phyloP scores from a whole-genome alignment of 2,113 vertebrate species.

The cattle (Bos taurus) region ARS-UCD2.0 NC_037328.1:65608501-65609000 shows the following conservation, averaged over 20 bases:
- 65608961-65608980: slow-evolving; percentile 96
- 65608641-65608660: background rate
- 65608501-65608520: slow-evolving; percentile 71
- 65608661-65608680: background rate
- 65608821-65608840: slow-evolving; percentile 96
- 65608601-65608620: slow-evolving; percentile 30
- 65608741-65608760: slow-evolving; percentile 64
- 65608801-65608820: slow-evolving; percentile 98
- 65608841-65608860: slow-evolving; percentile 87
- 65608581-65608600: slow-evolving; percentile 63
- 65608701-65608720: slow-evolving; percentile 71
- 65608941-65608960: slow-evolving; percentile 92
- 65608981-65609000: slow-evolving; percentile 87
- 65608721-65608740: slow-evolving; percentile 60
- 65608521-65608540: slow-evolving; percentile 65
- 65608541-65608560: slow-evolving; percentile 49
- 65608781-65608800: slow-evolving; percentile 89
- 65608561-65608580: slow-evolving; percentile 37
- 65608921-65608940: slow-evolving; percentile 89
- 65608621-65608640: slow-evolving; percentile 46
- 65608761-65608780: slow-evolving; percentile 42
- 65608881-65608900: slow-evolving; percentile 74
- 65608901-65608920: slow-evolving; percentile 84
- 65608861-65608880: slow-evolving; percentile 74
- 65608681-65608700: slow-evolving; percentile 58